Conservation (phyloP, 2,888 invertebrate genomes). For the Argyresthia albistria region DNA sequence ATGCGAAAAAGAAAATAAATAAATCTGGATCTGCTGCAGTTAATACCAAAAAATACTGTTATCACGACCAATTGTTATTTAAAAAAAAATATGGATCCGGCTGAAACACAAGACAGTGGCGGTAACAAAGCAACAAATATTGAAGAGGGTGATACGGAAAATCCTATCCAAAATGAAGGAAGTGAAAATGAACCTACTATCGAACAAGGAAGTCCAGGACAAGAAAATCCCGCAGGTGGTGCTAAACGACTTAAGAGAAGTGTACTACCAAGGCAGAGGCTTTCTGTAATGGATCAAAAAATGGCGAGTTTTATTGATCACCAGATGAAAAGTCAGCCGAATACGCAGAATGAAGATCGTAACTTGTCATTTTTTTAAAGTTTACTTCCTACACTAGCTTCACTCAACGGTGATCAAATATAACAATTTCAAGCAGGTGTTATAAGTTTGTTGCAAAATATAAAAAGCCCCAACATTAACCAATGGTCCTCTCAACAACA, state of each 20-base stretch:
- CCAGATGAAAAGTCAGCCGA: constrained; percentile 10
- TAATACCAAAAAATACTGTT: no score
- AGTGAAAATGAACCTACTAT: constrained; percentile 5
- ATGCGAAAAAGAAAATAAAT: constrained; percentile 1
- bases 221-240: constrained; percentile 8
- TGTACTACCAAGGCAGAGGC: neutral
- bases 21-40: neutral
- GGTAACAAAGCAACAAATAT: no score
- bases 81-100: no score
- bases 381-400: constrained; percentile 10
- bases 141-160: no score
- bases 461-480: no score
- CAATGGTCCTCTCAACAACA: no score
- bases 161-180: neutral
- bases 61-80: no score
- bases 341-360: constrained; percentile 8
- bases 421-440: no score
- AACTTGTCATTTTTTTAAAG: constrained; percentile 10
- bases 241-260: neutral
- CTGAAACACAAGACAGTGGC: no score
- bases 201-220: constrained; percentile 9
- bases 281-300: constrained; percentile 8
- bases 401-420: constrained; percentile 6
- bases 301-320: constrained; percentile 11
- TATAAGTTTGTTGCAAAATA: no score